Percentiles rank a stretch among this genome's conserved stretches.
Conservation (phyloP, 2,113 vertebrate species). For the Pao palembangensis region DNA sequence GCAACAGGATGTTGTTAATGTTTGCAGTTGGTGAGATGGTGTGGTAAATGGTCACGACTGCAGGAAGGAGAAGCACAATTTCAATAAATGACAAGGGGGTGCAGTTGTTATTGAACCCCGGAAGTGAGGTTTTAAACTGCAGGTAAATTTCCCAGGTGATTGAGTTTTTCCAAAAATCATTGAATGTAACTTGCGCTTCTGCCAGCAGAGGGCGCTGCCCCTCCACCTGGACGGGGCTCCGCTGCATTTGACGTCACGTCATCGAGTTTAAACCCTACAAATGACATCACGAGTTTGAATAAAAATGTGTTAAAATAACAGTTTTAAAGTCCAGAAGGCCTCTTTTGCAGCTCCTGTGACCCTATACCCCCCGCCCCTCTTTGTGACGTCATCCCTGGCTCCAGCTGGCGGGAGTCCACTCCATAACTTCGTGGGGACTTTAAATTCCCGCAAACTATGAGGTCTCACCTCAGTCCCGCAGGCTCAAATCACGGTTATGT, state of each 20-base stretch:
- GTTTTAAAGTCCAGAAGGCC: not conserved
- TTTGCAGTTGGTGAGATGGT: too few species aligned
- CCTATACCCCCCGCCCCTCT: conserved; percentile 12
- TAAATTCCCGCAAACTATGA: conserved; percentile 26
- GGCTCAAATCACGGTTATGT: not conserved
- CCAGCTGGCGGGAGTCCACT: conserved; percentile 69
- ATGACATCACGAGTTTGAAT: not conserved
- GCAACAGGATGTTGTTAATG: not conserved
- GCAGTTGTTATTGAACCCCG: too few species aligned
- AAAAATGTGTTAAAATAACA: not conserved
- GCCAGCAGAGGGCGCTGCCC: too few species aligned
- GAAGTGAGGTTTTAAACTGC: too few species aligned
- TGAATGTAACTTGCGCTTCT: too few species aligned
- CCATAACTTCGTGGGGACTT: conserved; percentile 74
- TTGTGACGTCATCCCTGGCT: conserved; percentile 28
- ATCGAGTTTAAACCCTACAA: not conserved
- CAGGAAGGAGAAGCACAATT: too few species aligned
- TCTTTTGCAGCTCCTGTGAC: not conserved
- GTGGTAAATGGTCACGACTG: too few species aligned
- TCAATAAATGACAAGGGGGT: too few species aligned
- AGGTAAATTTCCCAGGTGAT: too few species aligned
- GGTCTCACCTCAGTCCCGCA: conserved; percentile 4
- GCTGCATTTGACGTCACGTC: not conserved
- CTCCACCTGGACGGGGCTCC: not conserved
- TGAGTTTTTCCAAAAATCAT: too few species aligned